phyloP scores from a whole-genome alignment of 2,888 invertebrate genomes.

The Miltochrista miniata region DNA sequence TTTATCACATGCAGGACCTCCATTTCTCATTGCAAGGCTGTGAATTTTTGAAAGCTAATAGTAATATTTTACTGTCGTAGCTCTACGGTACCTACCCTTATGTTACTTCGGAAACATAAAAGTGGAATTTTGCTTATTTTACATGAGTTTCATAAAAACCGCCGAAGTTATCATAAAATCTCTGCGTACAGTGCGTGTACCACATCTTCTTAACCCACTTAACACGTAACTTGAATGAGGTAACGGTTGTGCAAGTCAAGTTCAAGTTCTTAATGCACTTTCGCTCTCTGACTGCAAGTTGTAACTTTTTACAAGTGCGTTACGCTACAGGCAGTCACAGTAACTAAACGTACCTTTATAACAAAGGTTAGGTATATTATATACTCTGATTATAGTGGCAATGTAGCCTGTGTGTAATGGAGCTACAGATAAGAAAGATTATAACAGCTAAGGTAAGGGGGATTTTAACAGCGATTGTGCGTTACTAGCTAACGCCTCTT shows the following conservation, averaged over 20 bases:
- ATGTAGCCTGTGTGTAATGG: too few relatives aligned
- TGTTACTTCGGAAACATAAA: too few relatives aligned
- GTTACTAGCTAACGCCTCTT: too few relatives aligned
- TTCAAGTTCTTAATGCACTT: conserved; percentile 9
- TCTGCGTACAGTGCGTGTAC: not conserved
- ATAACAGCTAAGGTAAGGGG: too few relatives aligned
- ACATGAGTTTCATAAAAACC: not conserved
- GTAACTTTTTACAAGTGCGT: not conserved
- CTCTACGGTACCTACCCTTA: not conserved
- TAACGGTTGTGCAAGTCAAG: conserved; percentile 5
- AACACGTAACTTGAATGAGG: conserved; percentile 3
- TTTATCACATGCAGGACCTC: not conserved
- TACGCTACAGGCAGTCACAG: not conserved
- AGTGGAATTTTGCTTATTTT: too few relatives aligned
- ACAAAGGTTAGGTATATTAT: too few relatives aligned
- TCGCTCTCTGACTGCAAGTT: not conserved
- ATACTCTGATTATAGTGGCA: too few relatives aligned
- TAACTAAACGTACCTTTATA: too few relatives aligned
- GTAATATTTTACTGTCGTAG: too few relatives aligned
- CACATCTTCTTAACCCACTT: conserved; percentile 11
- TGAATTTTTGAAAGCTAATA: not conserved
- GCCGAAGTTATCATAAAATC: not conserved
- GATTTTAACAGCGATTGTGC: too few relatives aligned
- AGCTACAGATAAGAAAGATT: too few relatives aligned
- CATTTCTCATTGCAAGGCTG: not conserved